phyloP scores from a whole-genome alignment of 2,797 vertebrate species.

The Botia kubotai region DNA sequence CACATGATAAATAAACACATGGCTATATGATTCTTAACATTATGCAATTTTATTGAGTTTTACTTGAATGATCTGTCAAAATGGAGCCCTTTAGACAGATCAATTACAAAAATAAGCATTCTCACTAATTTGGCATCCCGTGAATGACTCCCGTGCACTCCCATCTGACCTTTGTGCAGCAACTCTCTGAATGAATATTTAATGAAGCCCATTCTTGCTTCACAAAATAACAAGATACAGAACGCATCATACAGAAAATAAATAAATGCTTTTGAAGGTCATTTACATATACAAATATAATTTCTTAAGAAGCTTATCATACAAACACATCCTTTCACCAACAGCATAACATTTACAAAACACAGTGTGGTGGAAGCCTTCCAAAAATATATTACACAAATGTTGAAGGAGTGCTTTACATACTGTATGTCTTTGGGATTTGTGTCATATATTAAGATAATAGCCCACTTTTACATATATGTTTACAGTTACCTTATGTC shows the following conservation, averaged over 20 bases:
- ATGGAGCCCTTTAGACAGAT: conserved; percentile 60
- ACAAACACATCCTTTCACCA: conserved; percentile 81
- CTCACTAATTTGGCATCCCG: conserved; percentile 57
- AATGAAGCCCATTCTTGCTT: conserved; percentile 61
- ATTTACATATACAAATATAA: conserved; percentile 91
- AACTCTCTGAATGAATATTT: conserved; percentile 48
- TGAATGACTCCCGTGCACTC: conserved; percentile 37
- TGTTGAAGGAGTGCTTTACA: conserved; percentile 57
- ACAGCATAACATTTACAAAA: conserved; percentile 78
- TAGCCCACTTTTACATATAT: conserved; percentile 45
- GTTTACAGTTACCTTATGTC: conserved; percentile 43
- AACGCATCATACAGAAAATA: conserved; percentile 84
- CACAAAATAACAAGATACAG: conserved; percentile 66
- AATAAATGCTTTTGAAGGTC: conserved; percentile 87
- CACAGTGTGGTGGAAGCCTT: conserved; percentile 65
- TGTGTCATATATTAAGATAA: conserved; percentile 56
- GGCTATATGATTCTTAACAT: conserved; percentile 33
- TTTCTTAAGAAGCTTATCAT: conserved; percentile 82
- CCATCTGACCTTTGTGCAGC: conserved; percentile 43
- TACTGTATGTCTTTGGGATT: conserved; percentile 37
- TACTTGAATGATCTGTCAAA: conserved; percentile 68
- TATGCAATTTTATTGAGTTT: conserved; percentile 80
- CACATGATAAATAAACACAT: conserved; percentile 19
- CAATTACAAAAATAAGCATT: conserved; percentile 63
- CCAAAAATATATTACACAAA: conserved; percentile 61